Evolutionary conservation across 2,797 vertebrate species (phyloP), one percentile per base, ranked within the genome.

Genomic region (Cottoperca gobio): DNA sequence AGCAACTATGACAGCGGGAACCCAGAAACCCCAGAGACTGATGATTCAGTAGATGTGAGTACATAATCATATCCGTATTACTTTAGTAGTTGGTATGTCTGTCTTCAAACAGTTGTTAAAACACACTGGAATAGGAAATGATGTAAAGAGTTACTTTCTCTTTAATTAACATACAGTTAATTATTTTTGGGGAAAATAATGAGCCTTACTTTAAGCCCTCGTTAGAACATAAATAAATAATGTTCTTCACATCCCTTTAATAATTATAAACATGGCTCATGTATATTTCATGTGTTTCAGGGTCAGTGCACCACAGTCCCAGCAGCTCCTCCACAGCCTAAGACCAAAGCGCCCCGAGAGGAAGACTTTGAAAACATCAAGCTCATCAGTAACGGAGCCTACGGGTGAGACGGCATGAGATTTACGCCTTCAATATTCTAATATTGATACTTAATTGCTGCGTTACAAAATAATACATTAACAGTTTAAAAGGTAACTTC

Each of bases 281-380:
- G n/a, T 62, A 23, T 49, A 35, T 37, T 28, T 37, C 45, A 14
- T 76, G n/a, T 67, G 26, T 85, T 91, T 79, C 82, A 98, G 97
- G 93, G 93, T 85, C 96, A 91, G 55, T 94, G 94, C 23, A 91
- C 93, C 19, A 80, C 94, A 0, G 83, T 95, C 49, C 94, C 95
- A 28, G 88, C 94, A 35, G 94, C 95, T 76, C 88, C 88, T 0
- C 77, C 85, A 0, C 91, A 88, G 39, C 21, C 86, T 13, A 94
- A 94, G 68, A 87, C 91, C 81, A 98, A 97, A 95, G 87, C 97
- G 0, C 97, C 98, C 0, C 95, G 95, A 64, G 98, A 98, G 87
- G 98, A 99, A 74, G 96, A 98, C 86, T 99, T 99, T 83, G 97
- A 99, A 87, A 99, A 94, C 82, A 98, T 98, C 89, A 99, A 99